Conservation (phyloP, 2,797 vertebrate species). For the Mareca strepera region DNA sequence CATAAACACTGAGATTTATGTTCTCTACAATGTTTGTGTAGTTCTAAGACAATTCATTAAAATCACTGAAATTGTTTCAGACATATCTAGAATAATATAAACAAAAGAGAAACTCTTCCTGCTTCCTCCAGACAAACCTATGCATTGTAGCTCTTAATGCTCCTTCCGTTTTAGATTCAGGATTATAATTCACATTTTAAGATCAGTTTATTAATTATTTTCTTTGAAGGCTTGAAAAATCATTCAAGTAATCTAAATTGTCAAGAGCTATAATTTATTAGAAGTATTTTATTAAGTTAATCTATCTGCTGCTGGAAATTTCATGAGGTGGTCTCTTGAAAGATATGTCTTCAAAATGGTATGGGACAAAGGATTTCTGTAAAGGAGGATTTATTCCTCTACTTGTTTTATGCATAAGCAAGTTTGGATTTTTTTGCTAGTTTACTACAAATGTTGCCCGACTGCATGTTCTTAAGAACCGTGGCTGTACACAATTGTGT, state of each 20-base stretch:
- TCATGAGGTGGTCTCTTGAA: background rate
- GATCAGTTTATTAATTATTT: background rate
- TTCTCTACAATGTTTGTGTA: background rate
- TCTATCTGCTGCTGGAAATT: background rate
- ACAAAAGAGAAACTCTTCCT: background rate
- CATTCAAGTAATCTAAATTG: background rate
- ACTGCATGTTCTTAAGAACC: background rate
- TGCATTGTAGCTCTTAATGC: background rate
- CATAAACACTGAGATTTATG: background rate
- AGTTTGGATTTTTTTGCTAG: background rate
- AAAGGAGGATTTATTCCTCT: background rate
- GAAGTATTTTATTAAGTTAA: background rate
- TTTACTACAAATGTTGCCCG: background rate
- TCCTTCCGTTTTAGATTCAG: background rate
- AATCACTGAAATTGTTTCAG: background rate
- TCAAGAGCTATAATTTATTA: background rate
- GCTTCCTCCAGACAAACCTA: background rate
- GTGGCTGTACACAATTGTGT: background rate
- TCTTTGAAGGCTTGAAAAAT: background rate
- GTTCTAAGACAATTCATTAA: background rate
- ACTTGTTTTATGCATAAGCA: background rate
- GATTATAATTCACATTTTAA: background rate
- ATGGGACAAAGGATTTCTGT: background rate
- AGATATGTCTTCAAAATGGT: background rate
- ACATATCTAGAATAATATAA: background rate